Conservation (phyloP, 2,888 invertebrate species). For the Zygaena filipendulae region DNA sequence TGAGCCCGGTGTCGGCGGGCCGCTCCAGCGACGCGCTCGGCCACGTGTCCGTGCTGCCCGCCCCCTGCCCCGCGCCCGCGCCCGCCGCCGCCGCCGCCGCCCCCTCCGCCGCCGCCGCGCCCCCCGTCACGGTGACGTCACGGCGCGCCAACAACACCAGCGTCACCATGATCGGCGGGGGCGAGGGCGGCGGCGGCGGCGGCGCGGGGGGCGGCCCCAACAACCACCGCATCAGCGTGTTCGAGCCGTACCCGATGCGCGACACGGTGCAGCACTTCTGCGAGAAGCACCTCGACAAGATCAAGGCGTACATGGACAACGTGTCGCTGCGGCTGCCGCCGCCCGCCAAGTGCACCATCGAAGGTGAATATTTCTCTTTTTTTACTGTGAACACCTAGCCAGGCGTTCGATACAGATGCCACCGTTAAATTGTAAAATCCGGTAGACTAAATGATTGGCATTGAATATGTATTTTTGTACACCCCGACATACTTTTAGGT, state of each 20-base stretch:
- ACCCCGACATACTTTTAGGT: too few relatives aligned
- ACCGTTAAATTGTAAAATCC: too few relatives aligned
- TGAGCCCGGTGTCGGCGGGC: constrained; percentile 51
- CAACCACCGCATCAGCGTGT: constrained; percentile 79
- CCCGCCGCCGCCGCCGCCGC: constrained; percentile 14
- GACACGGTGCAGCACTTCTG: constrained; percentile 96
- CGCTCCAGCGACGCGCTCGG: constrained; percentile 49
- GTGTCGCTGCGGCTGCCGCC: constrained; percentile 86
- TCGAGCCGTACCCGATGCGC: constrained; percentile 91
- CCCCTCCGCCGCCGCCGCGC: constrained; percentile 13
- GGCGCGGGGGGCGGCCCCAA: constrained; percentile 30
- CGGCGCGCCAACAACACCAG: constrained; percentile 79
- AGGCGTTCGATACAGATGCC: neutral
- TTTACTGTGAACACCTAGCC: too few relatives aligned
- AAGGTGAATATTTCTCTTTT: constrained; percentile 75
- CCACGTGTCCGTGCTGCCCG: constrained; percentile 33
- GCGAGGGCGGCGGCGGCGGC: constrained; percentile 19
- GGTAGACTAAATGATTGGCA: too few relatives aligned
- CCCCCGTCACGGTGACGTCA: constrained; percentile 71
- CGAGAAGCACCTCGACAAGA: constrained; percentile 93
- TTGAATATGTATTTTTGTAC: too few relatives aligned
- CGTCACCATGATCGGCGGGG: constrained; percentile 76
- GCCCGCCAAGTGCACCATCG: constrained; percentile 93
- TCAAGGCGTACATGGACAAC: constrained; percentile 91
- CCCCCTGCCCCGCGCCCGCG: constrained; percentile 6